Base-by-base conservation (phyloP, 2,797 vertebrate genomes). In the Esox lucius region DNA sequence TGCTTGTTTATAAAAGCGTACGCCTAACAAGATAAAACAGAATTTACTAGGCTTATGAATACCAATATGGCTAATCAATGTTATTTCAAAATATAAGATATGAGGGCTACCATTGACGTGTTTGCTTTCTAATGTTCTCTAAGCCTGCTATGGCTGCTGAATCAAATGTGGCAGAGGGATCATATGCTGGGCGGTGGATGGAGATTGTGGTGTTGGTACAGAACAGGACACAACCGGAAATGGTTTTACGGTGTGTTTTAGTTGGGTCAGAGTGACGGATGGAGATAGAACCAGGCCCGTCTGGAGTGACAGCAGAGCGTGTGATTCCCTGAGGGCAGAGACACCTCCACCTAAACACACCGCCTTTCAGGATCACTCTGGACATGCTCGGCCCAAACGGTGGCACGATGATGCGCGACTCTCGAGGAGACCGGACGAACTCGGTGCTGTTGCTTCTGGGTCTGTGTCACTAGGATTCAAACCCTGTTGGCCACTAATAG, bases 61-160 rank as follows among this genome's bases (percentile, higher is more conserved):
- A 92, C 89, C 85, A 92, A 92, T 92, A 90, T 90, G 82, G 85
- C 90, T 92, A 91, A 94, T 94, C 91, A 89, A 95, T 95, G 91
- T 89, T 81, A 88, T 91, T 90, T 85, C 85, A 87, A 75, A 93
- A 88, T 87, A 89, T 87, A 83, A 90, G 89, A 89, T 87, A 83
- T 87, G 88, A 75, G 78, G 75, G 78, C 75, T 83, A 85, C 80
- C 88, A 90, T 90, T 88, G 90, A 92, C 83, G 87, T 87, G 89
- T 92, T 90, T 90, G 79, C 84, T 76, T 77, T 84, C 61, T 70
- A 88, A 86, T 81, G 85, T 81, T 67, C 70, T 68, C 83, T 67
- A 65, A 19, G 78, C 73, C 76, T 75, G 71, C 79, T 78, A 22
- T 7, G 51, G 17, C 5, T 56, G 51, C 53, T 83, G 82, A 73